A percentile compares a stretch with the other conserved stretches of the same genome.
Conservation (phyloP, 1,140 invertebrate genomes). For the Dryas iulia region DNA sequence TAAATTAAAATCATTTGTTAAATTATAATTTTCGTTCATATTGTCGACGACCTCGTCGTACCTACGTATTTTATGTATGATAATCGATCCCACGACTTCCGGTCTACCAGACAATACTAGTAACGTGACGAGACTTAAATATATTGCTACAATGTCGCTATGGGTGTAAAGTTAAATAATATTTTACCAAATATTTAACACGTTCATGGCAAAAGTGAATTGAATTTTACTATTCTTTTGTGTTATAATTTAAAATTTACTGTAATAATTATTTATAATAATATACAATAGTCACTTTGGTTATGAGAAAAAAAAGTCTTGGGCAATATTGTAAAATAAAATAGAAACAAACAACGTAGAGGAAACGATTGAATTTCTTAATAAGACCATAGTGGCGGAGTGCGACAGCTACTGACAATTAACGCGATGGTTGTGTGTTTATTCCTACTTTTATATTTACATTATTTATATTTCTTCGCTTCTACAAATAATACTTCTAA, state of each 20-base stretch:
- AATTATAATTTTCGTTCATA: background rate
- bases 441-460: no score
- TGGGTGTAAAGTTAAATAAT: background rate
- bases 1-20: background rate
- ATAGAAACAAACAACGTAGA: no score
- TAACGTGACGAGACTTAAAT: background rate
- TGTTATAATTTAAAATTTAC: background rate
- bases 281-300: no score
- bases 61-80: background rate
- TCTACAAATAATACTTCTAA: no score
- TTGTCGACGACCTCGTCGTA: background rate
- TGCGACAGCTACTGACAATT: no score
- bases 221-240: background rate
- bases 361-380: no score
- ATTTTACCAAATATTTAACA: background rate
- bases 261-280: no score
- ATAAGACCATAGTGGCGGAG: no score
- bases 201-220: background rate
- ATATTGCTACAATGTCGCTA: background rate
- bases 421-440: no score
- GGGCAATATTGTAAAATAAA: no score
- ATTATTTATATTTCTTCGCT: no score
- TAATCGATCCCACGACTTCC: constrained; percentile 4
- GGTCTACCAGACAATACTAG: background rate
- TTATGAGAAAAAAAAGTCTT: no score